Evolutionary conservation across 2,113 vertebrate genomes (phyloP).

Genomic region (Leptodactylus fuscus): DNA sequence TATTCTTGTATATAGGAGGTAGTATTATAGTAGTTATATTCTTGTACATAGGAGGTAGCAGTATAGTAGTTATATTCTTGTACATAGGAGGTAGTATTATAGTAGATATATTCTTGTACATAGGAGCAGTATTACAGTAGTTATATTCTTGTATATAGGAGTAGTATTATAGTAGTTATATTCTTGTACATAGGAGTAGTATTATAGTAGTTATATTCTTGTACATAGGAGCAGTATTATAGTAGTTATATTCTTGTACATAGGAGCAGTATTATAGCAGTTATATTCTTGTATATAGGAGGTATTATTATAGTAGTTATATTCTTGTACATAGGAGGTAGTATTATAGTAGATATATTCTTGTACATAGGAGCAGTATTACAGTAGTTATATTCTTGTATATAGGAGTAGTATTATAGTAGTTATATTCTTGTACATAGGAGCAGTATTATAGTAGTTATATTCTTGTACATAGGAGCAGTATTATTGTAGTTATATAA

Average conservation of each 20-base stretch:
- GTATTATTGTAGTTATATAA: conserved; percentile 1
- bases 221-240: neutral
- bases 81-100: too few relatives aligned
- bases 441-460: conserved; percentile 4
- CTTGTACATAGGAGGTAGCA: too few relatives aligned
- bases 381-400: conserved; percentile 2
- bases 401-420: neutral
- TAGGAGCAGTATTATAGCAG: neutral
- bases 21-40: too few relatives aligned
- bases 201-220: conserved; percentile 22
- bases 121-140: neutral
- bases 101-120: neutral
- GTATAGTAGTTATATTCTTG: too few relatives aligned
- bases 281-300: too few relatives aligned
- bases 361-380: neutral
- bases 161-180: neutral
- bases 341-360: conserved; percentile 7
- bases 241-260: neutral
- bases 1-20: too few relatives aligned
- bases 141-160: conserved; percentile 1
- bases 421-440: neutral
- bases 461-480: neutral
- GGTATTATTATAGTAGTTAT: too few relatives aligned
- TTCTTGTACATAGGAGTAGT: neutral
- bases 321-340: too few relatives aligned